A percentile compares a stretch with the other conserved stretches of the same genome.
Evolutionary conservation across 2,888 invertebrate genomes (phyloP).

Genomic region (Drosophila formosana): DNA sequence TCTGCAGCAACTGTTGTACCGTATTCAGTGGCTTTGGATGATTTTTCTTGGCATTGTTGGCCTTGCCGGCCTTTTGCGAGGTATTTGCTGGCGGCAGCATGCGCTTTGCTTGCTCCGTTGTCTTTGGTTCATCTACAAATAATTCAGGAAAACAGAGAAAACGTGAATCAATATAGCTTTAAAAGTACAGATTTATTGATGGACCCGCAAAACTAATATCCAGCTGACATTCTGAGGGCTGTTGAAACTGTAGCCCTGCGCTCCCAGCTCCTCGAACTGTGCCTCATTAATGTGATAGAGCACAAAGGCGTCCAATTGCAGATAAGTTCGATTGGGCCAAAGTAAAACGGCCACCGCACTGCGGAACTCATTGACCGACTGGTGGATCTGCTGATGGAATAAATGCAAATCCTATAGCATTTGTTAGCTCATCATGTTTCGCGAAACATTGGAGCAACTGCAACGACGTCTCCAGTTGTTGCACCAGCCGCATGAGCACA

Average conservation of each 20-base stretch:
- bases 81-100: conserved; percentile 14
- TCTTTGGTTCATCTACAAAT: not conserved
- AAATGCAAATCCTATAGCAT: conserved; percentile 29
- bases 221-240: conserved; percentile 19
- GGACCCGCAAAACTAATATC: conserved; percentile 38
- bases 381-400: conserved; percentile 48
- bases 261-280: conserved; percentile 33
- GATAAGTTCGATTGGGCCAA: conserved; percentile 55
- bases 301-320: conserved; percentile 47
- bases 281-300: conserved; percentile 54
- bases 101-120: conserved; percentile 1
- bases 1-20: conserved; percentile 13
- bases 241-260: conserved; percentile 44
- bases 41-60: conserved; percentile 23
- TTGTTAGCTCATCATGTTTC: conserved; percentile 2
- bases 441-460: conserved; percentile 40
- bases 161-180: not conserved
- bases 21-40: conserved; percentile 11
- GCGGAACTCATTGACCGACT: conserved; percentile 63
- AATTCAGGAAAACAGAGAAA: not conserved
- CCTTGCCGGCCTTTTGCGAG: conserved; percentile 16
- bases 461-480: conserved; percentile 56
- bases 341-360: conserved; percentile 49
- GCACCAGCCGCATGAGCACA: conserved; percentile 62
- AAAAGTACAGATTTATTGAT: conserved; percentile 8